Base-by-base conservation (phyloP, 2,797 vertebrate genomes). In the Pempheris klunzingeri region DNA sequence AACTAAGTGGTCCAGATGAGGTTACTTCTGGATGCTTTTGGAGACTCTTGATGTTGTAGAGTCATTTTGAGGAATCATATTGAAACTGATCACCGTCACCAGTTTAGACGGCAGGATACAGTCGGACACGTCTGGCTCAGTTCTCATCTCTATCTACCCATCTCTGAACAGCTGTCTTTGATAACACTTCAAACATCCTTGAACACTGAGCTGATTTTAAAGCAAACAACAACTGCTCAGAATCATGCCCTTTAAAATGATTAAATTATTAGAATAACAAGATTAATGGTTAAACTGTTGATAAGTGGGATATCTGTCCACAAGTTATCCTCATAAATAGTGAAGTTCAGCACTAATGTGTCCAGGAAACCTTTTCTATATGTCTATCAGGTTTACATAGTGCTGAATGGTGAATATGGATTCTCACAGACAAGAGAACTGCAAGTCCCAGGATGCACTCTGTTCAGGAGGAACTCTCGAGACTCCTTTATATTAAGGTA, bases 401-500 rank as follows among this genome's bases (percentile, higher is more conserved):
- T 93, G 62, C 84, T 97, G 5, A 88, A 91, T 69, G 96, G 96
- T 32, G 93, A 96, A 74, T 73, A 94, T 2, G 93, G 94, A 18
- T 2, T 74, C 67, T 96, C 96, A 1, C 94, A 94, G 67, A 96
- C 96, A 39, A 94, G 87, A 76, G 95, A 96, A 67, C 92, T 97
- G 17, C 89, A 90, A 57, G 91, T 90, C 66, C 87, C 94, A 62
- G 94, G 93, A 67, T 93, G 88, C 81, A 84, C 77, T 68, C 84
- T 96, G 53, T 97, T 97, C 61, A 90, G 87, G 58, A 93, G 88
- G 58, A 97, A 96, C 87, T 96, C 95, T 78, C 92, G 92, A 61
- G 92, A 95, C 57, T 96, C 94, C 0, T 97, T 97, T 59, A 89
- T 97, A 60, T 41, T 97, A 26, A 96, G 96, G 97, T 97, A 87